A percentile compares a stretch with the other conserved stretches of the same genome.
These are phyloP conservation scores for Stigmatopora nigra DNA, from an alignment of 2,113 vertebrate genomes.

Conservation along the genomic window DNA sequence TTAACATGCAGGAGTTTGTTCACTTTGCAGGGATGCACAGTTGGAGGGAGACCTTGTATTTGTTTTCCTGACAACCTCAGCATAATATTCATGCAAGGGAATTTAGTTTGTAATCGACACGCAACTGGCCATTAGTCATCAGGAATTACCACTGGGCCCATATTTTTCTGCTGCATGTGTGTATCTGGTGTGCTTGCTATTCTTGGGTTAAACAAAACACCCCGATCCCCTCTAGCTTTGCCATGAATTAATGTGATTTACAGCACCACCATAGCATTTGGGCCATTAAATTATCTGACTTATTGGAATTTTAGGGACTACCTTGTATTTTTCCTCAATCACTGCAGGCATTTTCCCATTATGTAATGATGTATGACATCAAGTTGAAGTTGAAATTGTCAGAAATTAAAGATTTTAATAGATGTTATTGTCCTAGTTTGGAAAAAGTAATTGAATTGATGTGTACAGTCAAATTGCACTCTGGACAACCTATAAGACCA, in stretches of 20 bases:
- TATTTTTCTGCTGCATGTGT: conserved; percentile 47
- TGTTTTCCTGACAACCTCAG: conserved; percentile 32
- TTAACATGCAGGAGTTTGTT: conserved; percentile 19
- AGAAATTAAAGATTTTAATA: conserved; percentile 54
- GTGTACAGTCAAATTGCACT: conserved; percentile 36
- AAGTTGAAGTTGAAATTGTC: conserved; percentile 56
- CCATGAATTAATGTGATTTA: conserved; percentile 64
- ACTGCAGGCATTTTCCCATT: conserved; percentile 41
- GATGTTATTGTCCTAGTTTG: conserved; percentile 53
- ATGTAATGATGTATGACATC: conserved; percentile 57
- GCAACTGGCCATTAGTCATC: conserved; percentile 56
- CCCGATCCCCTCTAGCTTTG: conserved; percentile 60
- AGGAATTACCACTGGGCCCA: conserved; percentile 31
- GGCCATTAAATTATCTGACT: conserved; percentile 68
- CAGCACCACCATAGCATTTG: conserved; percentile 46
- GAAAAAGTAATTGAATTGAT: conserved; percentile 51
- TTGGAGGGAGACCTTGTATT: conserved; percentile 17
- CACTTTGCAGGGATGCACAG: conserved; percentile 13
- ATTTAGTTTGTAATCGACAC: conserved; percentile 41
- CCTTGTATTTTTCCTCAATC: conserved; percentile 56
- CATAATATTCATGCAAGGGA: conserved; percentile 38
- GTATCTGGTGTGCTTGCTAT: conserved; percentile 47
- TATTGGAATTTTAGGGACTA: conserved; percentile 64
- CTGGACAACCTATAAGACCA: conserved; percentile 27
- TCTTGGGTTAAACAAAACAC: conserved; percentile 55